Evolutionary conservation across 2,888 invertebrate genomes (phyloP).

Genomic region (Sarcophaga rosellei): DNA sequence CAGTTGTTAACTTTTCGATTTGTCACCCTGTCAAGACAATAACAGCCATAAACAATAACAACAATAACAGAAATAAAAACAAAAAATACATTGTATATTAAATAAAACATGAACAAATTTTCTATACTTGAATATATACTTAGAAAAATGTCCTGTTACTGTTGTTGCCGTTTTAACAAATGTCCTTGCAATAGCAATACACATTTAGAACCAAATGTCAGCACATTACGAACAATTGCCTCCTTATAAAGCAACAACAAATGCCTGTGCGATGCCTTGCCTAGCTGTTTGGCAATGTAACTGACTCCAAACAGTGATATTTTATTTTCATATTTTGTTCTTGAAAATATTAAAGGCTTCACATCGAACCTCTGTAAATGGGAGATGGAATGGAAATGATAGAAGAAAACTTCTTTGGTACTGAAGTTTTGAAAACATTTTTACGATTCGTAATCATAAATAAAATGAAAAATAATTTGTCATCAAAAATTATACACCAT

Average conservation of each 20-base stretch:
- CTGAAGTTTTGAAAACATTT: no score
- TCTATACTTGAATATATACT: no score
- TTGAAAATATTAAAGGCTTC: neutral
- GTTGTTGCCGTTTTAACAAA: neutral
- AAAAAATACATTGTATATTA: no score
- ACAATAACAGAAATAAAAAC: no score
- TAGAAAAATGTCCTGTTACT: no score
- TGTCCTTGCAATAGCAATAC: slow-evolving; percentile 1
- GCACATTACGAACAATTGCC: slow-evolving; percentile 19
- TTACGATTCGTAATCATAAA: neutral
- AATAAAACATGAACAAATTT: no score
- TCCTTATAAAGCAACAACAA: neutral
- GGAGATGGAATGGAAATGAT: neutral
- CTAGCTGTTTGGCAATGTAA: neutral
- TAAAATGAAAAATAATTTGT: neutral
- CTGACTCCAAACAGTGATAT: neutral
- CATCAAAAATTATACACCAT: neutral
- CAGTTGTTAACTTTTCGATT: slow-evolving; percentile 55
- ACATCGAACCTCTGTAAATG: neutral
- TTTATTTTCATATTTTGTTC: neutral
- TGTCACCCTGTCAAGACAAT: slow-evolving; percentile 41
- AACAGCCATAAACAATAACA: slow-evolving; percentile 1
- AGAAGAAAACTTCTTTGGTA: no score
- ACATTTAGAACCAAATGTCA: slow-evolving; percentile 17
- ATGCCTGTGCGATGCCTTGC: no score